phyloP scores from a whole-genome alignment of 2,888 invertebrate genomes.

The Drosophila neonasuta region DNA sequence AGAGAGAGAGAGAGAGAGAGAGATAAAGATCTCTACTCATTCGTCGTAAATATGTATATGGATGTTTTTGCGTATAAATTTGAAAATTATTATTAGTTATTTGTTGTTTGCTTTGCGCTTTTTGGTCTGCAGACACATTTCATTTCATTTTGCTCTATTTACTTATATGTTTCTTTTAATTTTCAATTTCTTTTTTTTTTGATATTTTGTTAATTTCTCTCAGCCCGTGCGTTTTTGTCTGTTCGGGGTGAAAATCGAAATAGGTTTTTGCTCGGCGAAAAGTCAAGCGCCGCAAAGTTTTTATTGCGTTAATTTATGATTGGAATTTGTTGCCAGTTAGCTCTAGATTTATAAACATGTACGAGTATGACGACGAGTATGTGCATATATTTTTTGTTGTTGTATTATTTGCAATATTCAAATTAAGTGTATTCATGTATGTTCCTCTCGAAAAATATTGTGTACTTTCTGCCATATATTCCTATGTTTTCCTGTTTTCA shows the following conservation, averaged over 20 bases:
- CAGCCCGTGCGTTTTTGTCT: constrained; percentile 7
- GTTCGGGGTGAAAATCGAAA: constrained; percentile 50
- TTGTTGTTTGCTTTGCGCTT: constrained; percentile 60
- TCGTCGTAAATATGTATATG: constrained; percentile 42
- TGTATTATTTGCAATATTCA: constrained; percentile 9
- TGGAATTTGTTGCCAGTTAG: constrained; percentile 70
- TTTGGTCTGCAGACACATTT: constrained; percentile 67
- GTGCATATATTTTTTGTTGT: constrained; percentile 9
- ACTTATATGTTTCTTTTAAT: constrained; percentile 17
- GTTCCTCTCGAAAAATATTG: constrained; percentile 62
- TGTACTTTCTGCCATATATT: constrained; percentile 14
- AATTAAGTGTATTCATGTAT: constrained; percentile 32
- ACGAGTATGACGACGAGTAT: constrained; percentile 12
- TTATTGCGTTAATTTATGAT: constrained; percentile 71
- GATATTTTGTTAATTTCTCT: constrained; percentile 5
- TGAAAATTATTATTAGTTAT: constrained; percentile 75
- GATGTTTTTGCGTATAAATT: constrained; percentile 62
- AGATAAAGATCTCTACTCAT: constrained; percentile 2
- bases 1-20: no score
- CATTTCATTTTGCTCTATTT: constrained; percentile 27
- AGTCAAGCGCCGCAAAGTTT: constrained; percentile 52
- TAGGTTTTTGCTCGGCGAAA: constrained; percentile 46
- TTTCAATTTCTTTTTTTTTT: constrained; percentile 10
- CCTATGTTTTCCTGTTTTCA: constrained; percentile 45
- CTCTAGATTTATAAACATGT: constrained; percentile 48